Evolutionary conservation across 1,140 invertebrate genomes (phyloP).

Genomic region (Drosophila bocki): DNA sequence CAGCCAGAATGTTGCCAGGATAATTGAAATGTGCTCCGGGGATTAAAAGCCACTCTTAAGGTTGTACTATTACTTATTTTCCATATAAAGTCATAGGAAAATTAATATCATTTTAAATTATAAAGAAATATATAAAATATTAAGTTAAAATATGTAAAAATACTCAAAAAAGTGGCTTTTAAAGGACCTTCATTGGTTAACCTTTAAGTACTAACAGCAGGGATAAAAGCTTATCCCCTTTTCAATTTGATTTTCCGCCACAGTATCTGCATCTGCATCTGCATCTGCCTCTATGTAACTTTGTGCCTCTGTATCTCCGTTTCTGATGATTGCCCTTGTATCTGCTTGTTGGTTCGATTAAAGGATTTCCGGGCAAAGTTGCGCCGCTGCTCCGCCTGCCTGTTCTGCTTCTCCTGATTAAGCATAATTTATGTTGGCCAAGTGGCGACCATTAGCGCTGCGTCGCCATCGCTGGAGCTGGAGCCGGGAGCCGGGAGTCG

Average conservation of each 20-base stretch:
- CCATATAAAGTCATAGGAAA: neutral
- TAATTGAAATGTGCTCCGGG: conserved; percentile 19
- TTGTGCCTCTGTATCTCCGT: neutral
- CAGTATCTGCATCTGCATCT: neutral
- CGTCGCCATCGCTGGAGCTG: conserved; percentile 30
- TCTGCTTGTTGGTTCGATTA: conserved; percentile 63
- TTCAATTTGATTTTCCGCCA: conserved; percentile 5
- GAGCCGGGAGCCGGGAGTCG: conserved; percentile 12
- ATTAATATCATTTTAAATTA: neutral
- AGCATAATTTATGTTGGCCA: conserved; percentile 77
- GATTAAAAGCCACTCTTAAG: neutral
- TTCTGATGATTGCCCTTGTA: conserved; percentile 36
- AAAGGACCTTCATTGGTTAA: neutral
- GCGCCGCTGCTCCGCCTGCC: conserved; percentile 1
- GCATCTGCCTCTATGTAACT: neutral
- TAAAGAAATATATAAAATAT: neutral
- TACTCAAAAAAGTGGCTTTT: neutral
- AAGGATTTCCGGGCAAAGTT: conserved; percentile 38
- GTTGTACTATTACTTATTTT: neutral
- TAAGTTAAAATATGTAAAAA: neutral
- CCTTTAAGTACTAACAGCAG: neutral
- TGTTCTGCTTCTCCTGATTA: conserved; percentile 59
- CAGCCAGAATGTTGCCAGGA: conserved; percentile 2
- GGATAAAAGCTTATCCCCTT: neutral
- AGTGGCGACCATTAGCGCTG: conserved; percentile 76